Conservation (phyloP, 2,797 vertebrate genomes). For the Liasis olivaceus region DNA sequence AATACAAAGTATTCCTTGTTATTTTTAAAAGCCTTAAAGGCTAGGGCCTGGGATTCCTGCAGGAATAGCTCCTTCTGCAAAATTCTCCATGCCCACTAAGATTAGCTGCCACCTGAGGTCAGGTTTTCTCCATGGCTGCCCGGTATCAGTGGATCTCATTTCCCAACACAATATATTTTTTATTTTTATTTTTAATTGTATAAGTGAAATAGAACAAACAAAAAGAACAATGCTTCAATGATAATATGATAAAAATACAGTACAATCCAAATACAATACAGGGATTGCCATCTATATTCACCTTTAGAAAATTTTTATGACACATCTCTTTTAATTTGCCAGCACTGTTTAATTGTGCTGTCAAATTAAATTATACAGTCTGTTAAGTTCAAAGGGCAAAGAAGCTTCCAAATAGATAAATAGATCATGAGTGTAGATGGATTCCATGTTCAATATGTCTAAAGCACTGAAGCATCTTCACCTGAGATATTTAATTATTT, state of each 20-base stretch:
- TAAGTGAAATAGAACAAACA: background rate
- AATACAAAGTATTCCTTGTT: background rate
- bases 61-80: background rate
- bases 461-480: background rate
- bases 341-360: background rate
- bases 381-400: background rate
- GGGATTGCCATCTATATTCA: background rate
- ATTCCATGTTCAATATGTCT: background rate
- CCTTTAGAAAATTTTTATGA: background rate
- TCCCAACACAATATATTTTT: background rate
- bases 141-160: background rate
- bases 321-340: background rate
- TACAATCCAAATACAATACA: background rate
- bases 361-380: constrained; percentile 1
- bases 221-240: background rate
- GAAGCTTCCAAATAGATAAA: background rate
- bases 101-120: background rate
- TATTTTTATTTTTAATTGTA: background rate
- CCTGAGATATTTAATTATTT: background rate
- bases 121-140: background rate
- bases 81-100: background rate
- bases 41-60: background rate
- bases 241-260: background rate
- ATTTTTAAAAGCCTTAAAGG: background rate
- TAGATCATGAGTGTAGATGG: background rate